phyloP scores from a whole-genome alignment of 2,797 vertebrate genomes.

The Cynopterus sphinx region DNA sequence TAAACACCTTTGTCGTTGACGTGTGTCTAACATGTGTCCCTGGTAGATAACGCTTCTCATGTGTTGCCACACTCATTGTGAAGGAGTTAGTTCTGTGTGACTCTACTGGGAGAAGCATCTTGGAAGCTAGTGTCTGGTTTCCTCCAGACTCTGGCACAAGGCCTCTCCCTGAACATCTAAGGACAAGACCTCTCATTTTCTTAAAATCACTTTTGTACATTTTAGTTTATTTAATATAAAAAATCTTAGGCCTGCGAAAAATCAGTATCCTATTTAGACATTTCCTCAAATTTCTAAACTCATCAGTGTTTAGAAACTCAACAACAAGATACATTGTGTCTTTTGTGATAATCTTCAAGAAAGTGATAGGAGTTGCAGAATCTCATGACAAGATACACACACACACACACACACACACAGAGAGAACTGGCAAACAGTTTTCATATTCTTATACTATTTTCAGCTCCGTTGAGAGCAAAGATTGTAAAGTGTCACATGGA shows the following conservation, averaged over 20 bases:
- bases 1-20: neutral
- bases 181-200: neutral
- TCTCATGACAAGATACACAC: neutral
- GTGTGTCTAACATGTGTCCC: neutral
- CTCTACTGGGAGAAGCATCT: neutral
- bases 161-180: neutral
- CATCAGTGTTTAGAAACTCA: neutral
- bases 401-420: neutral
- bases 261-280: neutral
- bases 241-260: neutral
- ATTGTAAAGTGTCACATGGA: neutral
- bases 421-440: neutral
- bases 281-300: neutral
- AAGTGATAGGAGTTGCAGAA: slow-evolving; percentile 9
- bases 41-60: too few species aligned
- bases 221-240: neutral
- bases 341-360: neutral
- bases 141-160: neutral
- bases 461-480: neutral
- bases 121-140: neutral
- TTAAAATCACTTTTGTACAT: neutral
- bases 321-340: neutral
- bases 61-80: neutral
- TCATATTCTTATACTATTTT: slow-evolving; percentile 7
- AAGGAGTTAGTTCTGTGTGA: neutral